Evolutionary conservation across 1,140 invertebrate genomes (phyloP), one percentile per base, ranked within the genome.

Genomic region (Ceratosolen fusciceps): DNA sequence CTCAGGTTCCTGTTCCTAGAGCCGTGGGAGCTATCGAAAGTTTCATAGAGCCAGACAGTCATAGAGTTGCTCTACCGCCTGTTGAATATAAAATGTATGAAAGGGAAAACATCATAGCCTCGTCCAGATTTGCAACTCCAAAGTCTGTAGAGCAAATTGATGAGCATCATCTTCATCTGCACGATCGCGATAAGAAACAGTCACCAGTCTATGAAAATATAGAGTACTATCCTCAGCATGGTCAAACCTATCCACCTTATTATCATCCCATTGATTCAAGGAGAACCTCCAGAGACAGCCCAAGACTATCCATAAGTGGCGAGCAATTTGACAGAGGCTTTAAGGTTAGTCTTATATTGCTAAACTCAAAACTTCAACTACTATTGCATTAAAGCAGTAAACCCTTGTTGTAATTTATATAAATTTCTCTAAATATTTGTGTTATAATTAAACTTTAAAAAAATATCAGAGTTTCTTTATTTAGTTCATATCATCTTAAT

Each of bases 121-220:
- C 94, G 29, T 94, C 94, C 1, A 95, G 95, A 84, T 95, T 94
- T 87, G 93, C 94, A 7, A 95, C 94, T 16, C 94, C 95, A 19
- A 95, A 95, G 84, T 91, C 93, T 76, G 91, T 95, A 14, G 94
- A 95, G 83, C 90, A 90, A 76, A 85, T 92, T 56, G 87, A 84
- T 72, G 83, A 80, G 0, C 85, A 85, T 21, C 81, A 82, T 19
- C 85, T 84, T 10, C 82, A 84, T 21, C 81, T 85, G 8, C 86
- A 87, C 49, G 84, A 83, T 29, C 81, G 81, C 0, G 47, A 67
- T 24, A 84, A 80, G 21, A 86, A 85, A 39, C 86, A 88, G n/a
- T 92, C 92, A 70, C 94, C 93, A 39, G 93, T 96, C 31, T 96
- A 96, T 87, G 95, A 96, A 87, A 96, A 96, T 88, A 92, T 96